phyloP scores from a whole-genome alignment of 2,888 invertebrate genomes.

The Pterobdella sp. region DNA sequence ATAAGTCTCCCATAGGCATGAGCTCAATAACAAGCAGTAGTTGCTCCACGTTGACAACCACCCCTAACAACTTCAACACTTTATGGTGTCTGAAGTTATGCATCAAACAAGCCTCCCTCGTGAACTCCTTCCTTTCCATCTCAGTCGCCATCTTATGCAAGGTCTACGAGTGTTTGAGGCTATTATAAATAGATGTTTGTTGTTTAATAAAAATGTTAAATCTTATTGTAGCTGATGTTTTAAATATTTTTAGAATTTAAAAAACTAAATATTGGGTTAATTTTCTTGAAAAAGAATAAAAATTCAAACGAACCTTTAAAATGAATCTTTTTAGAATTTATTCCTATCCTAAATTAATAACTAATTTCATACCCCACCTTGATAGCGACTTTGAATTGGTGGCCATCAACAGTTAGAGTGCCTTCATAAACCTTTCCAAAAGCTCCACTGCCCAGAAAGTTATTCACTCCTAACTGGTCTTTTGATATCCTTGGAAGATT shows the following conservation, averaged over 20 bases:
- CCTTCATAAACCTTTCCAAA: constrained; percentile 97
- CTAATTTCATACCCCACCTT: constrained; percentile 44
- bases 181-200: background rate
- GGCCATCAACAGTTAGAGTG: constrained; percentile 55
- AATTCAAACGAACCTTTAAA: too few species aligned
- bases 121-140: constrained; percentile 80
- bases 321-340: too few species aligned
- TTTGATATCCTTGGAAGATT: constrained; percentile 71
- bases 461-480: constrained; percentile 75
- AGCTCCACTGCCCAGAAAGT: constrained; percentile 87
- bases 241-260: too few species aligned
- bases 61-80: constrained; percentile 81
- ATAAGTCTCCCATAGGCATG: constrained; percentile 92
- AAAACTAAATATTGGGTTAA: too few species aligned
- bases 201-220: background rate
- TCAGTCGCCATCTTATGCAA: constrained; percentile 81
- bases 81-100: constrained; percentile 91
- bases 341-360: too few species aligned
- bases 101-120: constrained; percentile 94
- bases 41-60: constrained; percentile 85
- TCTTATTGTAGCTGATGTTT: background rate
- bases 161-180: constrained; percentile 57
- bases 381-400: constrained; percentile 46
- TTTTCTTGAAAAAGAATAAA: too few species aligned
- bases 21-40: constrained; percentile 89